These are phyloP conservation scores for Felis catus DNA, from an alignment of 2,113 vertebrate genomes.

Conservation along the genomic window DNA sequence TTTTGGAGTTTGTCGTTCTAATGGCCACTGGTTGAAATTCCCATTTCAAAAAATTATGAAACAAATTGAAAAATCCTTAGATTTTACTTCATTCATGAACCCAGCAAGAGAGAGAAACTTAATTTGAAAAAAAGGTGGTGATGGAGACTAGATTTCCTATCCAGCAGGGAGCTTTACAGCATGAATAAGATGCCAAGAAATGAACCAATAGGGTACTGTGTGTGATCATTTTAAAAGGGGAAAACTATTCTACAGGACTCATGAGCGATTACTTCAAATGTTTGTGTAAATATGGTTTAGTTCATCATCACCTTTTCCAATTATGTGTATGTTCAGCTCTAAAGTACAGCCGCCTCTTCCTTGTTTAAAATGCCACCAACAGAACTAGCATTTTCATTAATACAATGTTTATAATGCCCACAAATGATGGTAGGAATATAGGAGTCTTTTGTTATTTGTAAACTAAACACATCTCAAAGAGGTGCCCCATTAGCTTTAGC, in stretches of 20 bases:
- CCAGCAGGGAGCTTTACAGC: constrained; percentile 40
- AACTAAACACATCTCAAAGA: constrained; percentile 2
- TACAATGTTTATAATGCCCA: background rate
- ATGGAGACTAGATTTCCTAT: constrained; percentile 58
- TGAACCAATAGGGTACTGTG: constrained; percentile 7
- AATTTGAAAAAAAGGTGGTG: constrained; percentile 47
- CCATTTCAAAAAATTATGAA: constrained; percentile 75
- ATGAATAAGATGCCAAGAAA: constrained; percentile 27
- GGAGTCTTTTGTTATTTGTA: constrained; percentile 15
- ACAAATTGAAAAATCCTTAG: constrained; percentile 56
- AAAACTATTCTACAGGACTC: constrained; percentile 6
- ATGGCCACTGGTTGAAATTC: constrained; percentile 39
- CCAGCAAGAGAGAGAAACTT: background rate
- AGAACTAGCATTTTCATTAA: constrained; percentile 23
- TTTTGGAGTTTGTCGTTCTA: constrained; percentile 61
- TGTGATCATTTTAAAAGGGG: constrained; percentile 40
- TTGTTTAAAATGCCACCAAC: constrained; percentile 58
- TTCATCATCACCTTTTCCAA: constrained; percentile 67
- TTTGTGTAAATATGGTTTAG: constrained; percentile 66
- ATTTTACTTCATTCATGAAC: constrained; percentile 17
- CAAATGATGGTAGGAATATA: constrained; percentile 24
- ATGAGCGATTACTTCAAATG: constrained; percentile 65
- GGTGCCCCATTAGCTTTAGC: background rate
- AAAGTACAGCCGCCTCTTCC: constrained; percentile 33
- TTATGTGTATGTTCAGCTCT: constrained; percentile 55